Base-by-base conservation (phyloP, 2,888 invertebrate species). In the Dolichopus griseipennis region DNA sequence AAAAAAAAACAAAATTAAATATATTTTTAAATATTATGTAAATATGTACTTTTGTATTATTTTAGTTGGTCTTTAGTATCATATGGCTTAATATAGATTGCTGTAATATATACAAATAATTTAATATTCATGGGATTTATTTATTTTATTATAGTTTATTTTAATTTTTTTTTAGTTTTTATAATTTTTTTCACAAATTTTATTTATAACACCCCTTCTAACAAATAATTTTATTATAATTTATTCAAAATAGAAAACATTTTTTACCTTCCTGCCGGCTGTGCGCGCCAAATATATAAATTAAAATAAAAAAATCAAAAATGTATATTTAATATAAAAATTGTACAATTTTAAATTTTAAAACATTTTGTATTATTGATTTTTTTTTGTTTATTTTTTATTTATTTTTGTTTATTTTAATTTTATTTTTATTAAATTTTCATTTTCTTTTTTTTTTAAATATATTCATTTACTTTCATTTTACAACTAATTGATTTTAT, bases 191-290 rank as follows among this genome's bases (percentile, higher is more conserved):
- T 69, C 63, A 65, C 66, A 67, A 67, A 70, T 67, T 67, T 69
- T 64, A 64, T 65, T 68, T 71, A 27, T 37, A 69, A 64, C 67
- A 66, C 71, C 66, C 66, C 68, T 71, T 64, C 71, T 71, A 68
- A 68, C 69, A 69, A 66, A 71, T 70, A 72, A 72, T 67, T 69
- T 69, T 66, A 71, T 10, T 69, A 69, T 70, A 69, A 68, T 69
- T 71, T 69, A 65, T 66, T 65, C 33, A 68, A 69, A 70, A 67
- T 70, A 68, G 69, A 68, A 68, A 68, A 69, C 68, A 67, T 65
- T 66, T 69, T 69, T 71, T 66, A 73, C 72, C 72, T 72, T 76
- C 78, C 80, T 79, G 80, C 80, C 80, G 80, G 80, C 80, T 80
- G 78, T 75, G 76, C 78, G 79, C 75, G 75, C 75, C 75, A 73